Conservation (phyloP, 2,888 invertebrate genomes). For the Sylvicola cinctus region DNA sequence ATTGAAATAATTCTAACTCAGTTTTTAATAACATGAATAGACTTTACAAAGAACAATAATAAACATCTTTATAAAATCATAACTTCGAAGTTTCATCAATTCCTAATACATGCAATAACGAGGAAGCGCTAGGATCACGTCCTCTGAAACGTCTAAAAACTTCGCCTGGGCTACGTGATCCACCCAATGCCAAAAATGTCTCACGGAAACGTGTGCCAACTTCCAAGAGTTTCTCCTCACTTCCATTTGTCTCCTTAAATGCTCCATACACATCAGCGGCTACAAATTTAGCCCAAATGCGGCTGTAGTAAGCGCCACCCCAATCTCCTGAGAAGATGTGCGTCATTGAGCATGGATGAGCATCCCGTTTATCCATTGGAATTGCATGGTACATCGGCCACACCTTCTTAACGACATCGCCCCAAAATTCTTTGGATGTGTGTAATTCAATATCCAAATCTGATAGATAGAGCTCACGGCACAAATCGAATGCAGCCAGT, state of each 20-base stretch:
- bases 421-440: slow-evolving; percentile 59
- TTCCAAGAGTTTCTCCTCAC: slow-evolving; percentile 31
- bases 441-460: slow-evolving; percentile 69
- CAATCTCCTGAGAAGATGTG: slow-evolving; percentile 67
- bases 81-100: no score
- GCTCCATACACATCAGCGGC: slow-evolving; percentile 80
- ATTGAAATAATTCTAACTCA: no score
- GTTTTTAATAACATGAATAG: no score
- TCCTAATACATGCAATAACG: no score
- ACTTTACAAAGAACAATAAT: no score
- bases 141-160: slow-evolving; percentile 81
- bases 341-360: slow-evolving; percentile 67
- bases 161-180: slow-evolving; percentile 61
- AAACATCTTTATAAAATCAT: no score
- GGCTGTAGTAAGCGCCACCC: slow-evolving; percentile 70
- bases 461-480: slow-evolving; percentile 60
- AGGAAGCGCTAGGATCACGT: slow-evolving; percentile 43
- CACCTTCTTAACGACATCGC: slow-evolving; percentile 48
- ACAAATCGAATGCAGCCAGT: slow-evolving; percentile 60
- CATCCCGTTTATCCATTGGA: slow-evolving; percentile 55
- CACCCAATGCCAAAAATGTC: slow-evolving; percentile 66
- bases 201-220: slow-evolving; percentile 55
- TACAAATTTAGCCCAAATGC: slow-evolving; percentile 70
- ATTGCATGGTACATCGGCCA: slow-evolving; percentile 68
- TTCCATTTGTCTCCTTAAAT: slow-evolving; percentile 35